Evolutionary conservation across 2,888 invertebrate genomes (phyloP), one percentile per base, ranked within the genome.

Genomic region (Clitarchus hookeri): DNA sequence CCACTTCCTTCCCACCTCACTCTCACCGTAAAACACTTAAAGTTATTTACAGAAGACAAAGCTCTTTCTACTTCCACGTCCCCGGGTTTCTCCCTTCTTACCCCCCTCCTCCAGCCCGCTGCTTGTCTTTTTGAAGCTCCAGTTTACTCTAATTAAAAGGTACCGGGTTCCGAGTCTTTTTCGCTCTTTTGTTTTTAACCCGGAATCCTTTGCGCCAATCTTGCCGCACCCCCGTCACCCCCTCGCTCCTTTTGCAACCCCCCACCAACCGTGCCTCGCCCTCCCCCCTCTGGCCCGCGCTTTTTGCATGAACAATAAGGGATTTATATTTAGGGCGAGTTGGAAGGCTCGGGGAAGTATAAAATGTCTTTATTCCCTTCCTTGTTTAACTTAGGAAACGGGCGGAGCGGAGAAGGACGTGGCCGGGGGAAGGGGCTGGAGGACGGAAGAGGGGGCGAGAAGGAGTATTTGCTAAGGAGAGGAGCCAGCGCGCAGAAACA

Each of bases 241-340:
- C 84, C 54, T 84, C 48, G 19, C 54, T 16, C 36, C 53, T 84
- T 19, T 44, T 44, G 19, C 44, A 44, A 12, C 84, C 84, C 44
- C 89, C 90, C 36, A 89, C 89, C 89, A 90, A 88, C 89, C 89
- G 16, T 23, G 23, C 89, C 89, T 88, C 88, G 27, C 36, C 8
- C 13, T 44, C 79, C 36, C 27, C 36, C 27, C 36, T 82, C 27
- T 84, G 88, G 88, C 87, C 88, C 88, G 88, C 88, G 87, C 88
- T 88, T 88, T 89, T 89, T 89, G 88, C 88, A 89, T 88, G 89
- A 90, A 90, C 90, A 90, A 90, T 90, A 89, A 88, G 90, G 90
- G 90, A 89, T 90, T 90, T 90, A 86, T 86, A 86, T 86, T 86
- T 86, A 86, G 86, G 84, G 84, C 79, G 86, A 84, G 82, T 82